phyloP scores from a whole-genome alignment of 2,797 vertebrate species.

The Propithecus deckenii region DNA sequence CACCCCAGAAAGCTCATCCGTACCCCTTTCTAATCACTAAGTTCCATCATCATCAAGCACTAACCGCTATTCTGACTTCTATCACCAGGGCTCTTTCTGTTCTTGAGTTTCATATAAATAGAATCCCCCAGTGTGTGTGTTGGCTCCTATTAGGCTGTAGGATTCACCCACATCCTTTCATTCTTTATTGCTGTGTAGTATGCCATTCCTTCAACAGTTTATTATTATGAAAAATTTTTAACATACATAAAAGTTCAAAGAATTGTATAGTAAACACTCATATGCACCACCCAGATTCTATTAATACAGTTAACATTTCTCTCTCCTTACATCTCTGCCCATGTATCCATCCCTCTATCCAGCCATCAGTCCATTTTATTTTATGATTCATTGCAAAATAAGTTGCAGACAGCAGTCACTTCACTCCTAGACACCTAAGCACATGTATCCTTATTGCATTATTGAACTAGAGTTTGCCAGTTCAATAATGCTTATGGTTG shows the following conservation, averaged over 20 bases:
- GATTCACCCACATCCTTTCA: background rate
- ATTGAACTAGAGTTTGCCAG: background rate
- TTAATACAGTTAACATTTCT: background rate
- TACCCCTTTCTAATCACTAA: background rate
- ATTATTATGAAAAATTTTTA: background rate
- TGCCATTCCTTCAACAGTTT: background rate
- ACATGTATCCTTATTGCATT: background rate
- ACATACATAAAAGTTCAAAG: background rate
- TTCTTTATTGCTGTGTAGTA: background rate
- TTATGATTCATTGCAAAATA: background rate
- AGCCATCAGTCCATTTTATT: background rate
- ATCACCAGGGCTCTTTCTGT: background rate
- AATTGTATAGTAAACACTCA: background rate
- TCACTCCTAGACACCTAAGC: background rate
- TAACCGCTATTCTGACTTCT: background rate
- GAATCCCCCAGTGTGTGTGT: fast-evolving
- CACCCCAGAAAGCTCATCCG: background rate
- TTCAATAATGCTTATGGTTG: background rate
- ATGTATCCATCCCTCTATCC: background rate
- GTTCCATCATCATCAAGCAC: background rate
- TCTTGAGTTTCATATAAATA: background rate
- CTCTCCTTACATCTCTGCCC: background rate
- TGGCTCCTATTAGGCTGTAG: background rate
- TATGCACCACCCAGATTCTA: background rate
- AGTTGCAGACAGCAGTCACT: background rate